Conservation (phyloP, 2,888 invertebrate species). For the Stenchaetothrips biformis region DNA sequence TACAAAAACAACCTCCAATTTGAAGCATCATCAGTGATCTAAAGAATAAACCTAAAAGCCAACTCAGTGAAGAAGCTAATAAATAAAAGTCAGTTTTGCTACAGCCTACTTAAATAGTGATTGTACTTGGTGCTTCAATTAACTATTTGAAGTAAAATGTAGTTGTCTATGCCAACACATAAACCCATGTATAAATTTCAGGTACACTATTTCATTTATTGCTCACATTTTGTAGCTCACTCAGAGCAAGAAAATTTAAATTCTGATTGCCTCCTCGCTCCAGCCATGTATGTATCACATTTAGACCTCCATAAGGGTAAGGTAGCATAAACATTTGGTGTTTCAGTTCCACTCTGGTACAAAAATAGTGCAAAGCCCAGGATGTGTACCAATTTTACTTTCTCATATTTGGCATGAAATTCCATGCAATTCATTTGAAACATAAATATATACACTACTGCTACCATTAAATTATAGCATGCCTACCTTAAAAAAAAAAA, state of each 20-base stretch:
- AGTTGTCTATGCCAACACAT: neutral
- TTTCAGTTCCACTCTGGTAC: neutral
- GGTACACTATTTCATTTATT: slow-evolving; percentile 16
- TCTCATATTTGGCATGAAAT: slow-evolving; percentile 24
- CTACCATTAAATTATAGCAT: neutral
- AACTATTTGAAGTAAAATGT: neutral
- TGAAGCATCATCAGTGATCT: too few relatives aligned
- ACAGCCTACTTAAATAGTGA: neutral
- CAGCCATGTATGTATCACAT: neutral
- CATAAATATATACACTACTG: slow-evolving; percentile 29
- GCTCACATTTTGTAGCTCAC: neutral
- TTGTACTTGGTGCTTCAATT: neutral
- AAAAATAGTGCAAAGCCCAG: neutral
- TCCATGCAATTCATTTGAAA: slow-evolving; percentile 8
- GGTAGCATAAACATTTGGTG: neutral
- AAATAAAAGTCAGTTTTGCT: neutral
- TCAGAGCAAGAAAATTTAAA: neutral
- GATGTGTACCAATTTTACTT: neutral
- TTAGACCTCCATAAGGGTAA: neutral
- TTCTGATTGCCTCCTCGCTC: neutral
- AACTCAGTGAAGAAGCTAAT: too few relatives aligned
- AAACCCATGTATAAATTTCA: neutral
- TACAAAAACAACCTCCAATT: too few relatives aligned
- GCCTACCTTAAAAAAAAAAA: neutral
- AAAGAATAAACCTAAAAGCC: too few relatives aligned